These are phyloP conservation scores for Zaprionus camerounensis DNA, from an alignment of 1,140 invertebrate species.

Conservation along the genomic window DNA sequence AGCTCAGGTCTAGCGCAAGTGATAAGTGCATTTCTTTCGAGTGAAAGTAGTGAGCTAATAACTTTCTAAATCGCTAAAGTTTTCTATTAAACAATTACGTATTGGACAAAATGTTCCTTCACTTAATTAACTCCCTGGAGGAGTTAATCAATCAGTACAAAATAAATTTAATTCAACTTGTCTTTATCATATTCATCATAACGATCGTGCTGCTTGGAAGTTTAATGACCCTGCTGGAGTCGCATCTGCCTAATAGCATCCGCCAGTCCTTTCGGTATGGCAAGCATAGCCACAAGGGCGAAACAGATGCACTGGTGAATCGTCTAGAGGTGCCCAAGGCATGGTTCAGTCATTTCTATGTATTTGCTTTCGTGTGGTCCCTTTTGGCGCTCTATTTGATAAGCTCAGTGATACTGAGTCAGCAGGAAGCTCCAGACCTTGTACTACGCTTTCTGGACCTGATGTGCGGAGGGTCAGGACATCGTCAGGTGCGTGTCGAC, in stretches of 20 bases:
- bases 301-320: constrained; percentile 85
- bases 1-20: neutral
- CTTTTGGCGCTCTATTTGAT: constrained; percentile 85
- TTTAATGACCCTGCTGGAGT: constrained; percentile 87
- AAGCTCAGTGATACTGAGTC: constrained; percentile 85
- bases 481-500: constrained; percentile 86
- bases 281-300: constrained; percentile 87
- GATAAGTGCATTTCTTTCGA: constrained; percentile 26
- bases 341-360: constrained; percentile 91
- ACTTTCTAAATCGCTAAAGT: constrained; percentile 28
- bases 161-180: constrained; percentile 86
- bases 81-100: constrained; percentile 31
- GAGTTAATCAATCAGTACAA: constrained; percentile 67
- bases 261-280: constrained; percentile 88
- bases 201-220: constrained; percentile 85
- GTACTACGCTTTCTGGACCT: constrained; percentile 85
- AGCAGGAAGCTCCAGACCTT: constrained; percentile 83
- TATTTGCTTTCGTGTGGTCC: constrained; percentile 87
- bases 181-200: constrained; percentile 85
- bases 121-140: constrained; percentile 42
- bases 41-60: constrained; percentile 36
- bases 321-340: constrained; percentile 89
- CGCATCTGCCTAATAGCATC: constrained; percentile 87
- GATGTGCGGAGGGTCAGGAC: constrained; percentile 81
- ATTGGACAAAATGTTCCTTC: constrained; percentile 41